Conservation (phyloP, 1,140 invertebrate genomes). For the Heliconius congener region DNA sequence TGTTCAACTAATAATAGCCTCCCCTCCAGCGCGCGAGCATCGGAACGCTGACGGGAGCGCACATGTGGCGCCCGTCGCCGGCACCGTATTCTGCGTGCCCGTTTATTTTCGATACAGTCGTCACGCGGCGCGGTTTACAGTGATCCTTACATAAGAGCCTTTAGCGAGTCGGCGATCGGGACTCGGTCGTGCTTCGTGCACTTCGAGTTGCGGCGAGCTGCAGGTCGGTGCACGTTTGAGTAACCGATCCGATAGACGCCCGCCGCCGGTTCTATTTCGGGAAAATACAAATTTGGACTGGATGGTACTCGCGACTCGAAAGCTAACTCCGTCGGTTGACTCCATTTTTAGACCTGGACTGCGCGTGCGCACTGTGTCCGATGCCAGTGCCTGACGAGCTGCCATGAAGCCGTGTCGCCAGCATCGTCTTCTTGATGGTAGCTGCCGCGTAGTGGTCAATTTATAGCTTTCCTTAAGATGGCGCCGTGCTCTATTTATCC, state of each 20-base stretch:
- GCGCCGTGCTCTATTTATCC: constrained; percentile 42
- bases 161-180: constrained; percentile 48
- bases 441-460: constrained; percentile 55
- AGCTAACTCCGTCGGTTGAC: constrained; percentile 74
- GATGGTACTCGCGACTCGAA: constrained; percentile 81
- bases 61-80: constrained; percentile 69
- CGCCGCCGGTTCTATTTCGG: constrained; percentile 85
- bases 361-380: constrained; percentile 73
- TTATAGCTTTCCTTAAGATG: constrained; percentile 57
- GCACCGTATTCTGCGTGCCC: constrained; percentile 59
- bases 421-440: constrained; percentile 51
- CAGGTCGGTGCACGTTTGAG: constrained; percentile 78
- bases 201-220: constrained; percentile 57
- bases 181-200: constrained; percentile 49
- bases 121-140: constrained; percentile 75
- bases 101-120: constrained; percentile 79
- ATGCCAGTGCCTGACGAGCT: constrained; percentile 70
- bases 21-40: constrained; percentile 73
- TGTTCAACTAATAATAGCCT: constrained; percentile 79
- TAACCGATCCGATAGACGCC: constrained; percentile 82
- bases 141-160: constrained; percentile 72
- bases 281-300: constrained; percentile 91
- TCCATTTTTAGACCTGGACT: constrained; percentile 84
- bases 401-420: constrained; percentile 69
- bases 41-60: constrained; percentile 67